These are phyloP conservation scores for Arbacia lixula DNA, from an alignment of 53 echinoderm and acorn worm species.

Conservation along the genomic window DNA sequence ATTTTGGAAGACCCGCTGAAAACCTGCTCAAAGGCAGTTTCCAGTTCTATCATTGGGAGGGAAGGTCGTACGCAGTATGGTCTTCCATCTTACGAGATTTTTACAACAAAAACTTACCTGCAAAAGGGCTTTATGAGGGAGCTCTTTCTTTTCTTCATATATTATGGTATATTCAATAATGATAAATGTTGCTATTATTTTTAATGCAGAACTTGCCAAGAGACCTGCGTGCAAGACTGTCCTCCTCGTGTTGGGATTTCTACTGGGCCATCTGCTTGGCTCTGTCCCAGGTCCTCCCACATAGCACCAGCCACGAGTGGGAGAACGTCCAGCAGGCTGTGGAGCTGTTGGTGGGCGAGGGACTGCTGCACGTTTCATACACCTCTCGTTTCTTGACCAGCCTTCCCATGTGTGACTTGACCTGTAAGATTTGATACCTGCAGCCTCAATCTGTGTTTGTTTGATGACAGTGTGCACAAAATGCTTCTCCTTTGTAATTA, in stretches of 20 bases:
- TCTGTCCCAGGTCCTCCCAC: conserved; percentile 18
- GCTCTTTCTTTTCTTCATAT: background rate
- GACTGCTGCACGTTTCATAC: conserved; percentile 18
- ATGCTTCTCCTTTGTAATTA: background rate
- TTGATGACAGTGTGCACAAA: background rate
- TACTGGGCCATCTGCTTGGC: conserved; percentile 21
- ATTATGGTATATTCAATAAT: background rate
- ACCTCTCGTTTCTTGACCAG: conserved; percentile 6
- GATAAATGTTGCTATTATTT: background rate
- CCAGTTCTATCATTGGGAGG: no score
- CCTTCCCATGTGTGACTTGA: conserved; percentile 8
- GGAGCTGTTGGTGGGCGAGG: background rate
- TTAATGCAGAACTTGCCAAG: background rate
- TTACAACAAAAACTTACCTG: no score
- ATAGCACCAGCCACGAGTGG: background rate
- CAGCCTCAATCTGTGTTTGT: background rate
- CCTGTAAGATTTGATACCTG: background rate
- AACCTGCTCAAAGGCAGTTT: no score
- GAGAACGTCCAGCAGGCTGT: background rate
- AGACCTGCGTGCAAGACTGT: background rate
- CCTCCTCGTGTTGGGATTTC: background rate
- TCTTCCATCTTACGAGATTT: no score
- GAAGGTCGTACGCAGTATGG: no score
- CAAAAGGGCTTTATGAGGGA: no score
- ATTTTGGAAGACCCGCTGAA: no score